phyloP scores from a whole-genome alignment of 1,140 invertebrate genomes.

The Anadara kagoshimensis region DNA sequence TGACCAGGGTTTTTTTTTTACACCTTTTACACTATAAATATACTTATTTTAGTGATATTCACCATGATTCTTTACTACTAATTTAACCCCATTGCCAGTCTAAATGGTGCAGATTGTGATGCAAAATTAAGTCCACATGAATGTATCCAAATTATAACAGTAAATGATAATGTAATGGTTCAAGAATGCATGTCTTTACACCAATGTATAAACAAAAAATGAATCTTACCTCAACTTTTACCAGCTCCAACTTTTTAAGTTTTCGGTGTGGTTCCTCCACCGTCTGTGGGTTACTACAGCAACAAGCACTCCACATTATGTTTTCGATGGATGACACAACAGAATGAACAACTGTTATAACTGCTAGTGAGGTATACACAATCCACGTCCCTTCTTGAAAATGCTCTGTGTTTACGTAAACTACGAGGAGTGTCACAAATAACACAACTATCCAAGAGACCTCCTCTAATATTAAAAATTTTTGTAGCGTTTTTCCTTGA shows the following conservation, averaged over 20 bases:
- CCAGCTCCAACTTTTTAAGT: slow-evolving; percentile 56
- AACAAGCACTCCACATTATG: slow-evolving; percentile 49
- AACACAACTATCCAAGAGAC: slow-evolving; percentile 33
- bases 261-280: slow-evolving; percentile 56
- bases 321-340: slow-evolving; percentile 34
- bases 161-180: no score
- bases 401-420: slow-evolving; percentile 39
- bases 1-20: no score
- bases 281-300: slow-evolving; percentile 39
- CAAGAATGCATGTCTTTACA: no score
- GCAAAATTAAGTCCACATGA: no score
- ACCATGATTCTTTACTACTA: no score
- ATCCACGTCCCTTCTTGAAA: slow-evolving; percentile 37
- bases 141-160: no score
- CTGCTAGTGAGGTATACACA: slow-evolving; percentile 30
- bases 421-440: slow-evolving; percentile 39
- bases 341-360: slow-evolving; percentile 40
- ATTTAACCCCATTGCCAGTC: no score
- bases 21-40: no score
- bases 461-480: slow-evolving; percentile 45
- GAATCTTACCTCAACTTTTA: slow-evolving; percentile 51
- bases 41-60: no score
- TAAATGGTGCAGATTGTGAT: no score
- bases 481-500: slow-evolving; percentile 46
- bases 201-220: no score